Evolutionary conservation across 2,113 vertebrate genomes (phyloP), one percentile per base, ranked within the genome.

Genomic region (Ptilorrhoa leucosticta): DNA sequence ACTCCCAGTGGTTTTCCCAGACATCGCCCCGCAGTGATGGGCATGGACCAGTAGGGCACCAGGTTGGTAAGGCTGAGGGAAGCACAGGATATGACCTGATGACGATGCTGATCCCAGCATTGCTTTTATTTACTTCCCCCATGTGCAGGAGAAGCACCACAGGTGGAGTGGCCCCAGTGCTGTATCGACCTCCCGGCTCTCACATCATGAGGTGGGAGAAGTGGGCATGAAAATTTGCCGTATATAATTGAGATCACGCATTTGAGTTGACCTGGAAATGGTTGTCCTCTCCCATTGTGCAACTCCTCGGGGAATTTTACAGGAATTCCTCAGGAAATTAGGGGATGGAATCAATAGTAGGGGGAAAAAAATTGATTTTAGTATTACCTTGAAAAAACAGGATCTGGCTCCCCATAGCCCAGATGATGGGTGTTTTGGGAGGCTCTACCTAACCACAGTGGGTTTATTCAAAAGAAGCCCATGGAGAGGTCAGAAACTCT

Each of bases 161-260:
- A 2, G 31, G 40, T 33, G 65, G 71, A 57, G 19, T 7, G 44
- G 9, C 57, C 42, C 8, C 5, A 10, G 39, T 8, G 13, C 57
- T 63, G 19, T 0, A 0, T 33, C 0, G 0, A 11, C 26, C 47
- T 79, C 35, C 17, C 0, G 0, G 24, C 58, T 84, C 64, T 47
- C 2, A 0, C 2, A 1, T 26, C 4, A 0, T 16, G 40, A 65
- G 3, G 3, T 54, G 39, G 35, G n/a, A 75, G 26, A 48, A 33
- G 23, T 15, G 35, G 60, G 45, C 7, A 24, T 33, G 64, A 72
- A 80, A 73, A 21, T 77, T 35, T 37, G 4, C 30, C 3, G 0
- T 37, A 3, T 40, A 7, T 63, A 47, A 65, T 27, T 27, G 27
- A 58, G 39, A 58, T 3, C 0, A 65, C 54, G 30, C 4, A 9